Percentiles rank a stretch among this genome's conserved stretches.
These are phyloP conservation scores for Coleophora flavipennella DNA, from an alignment of 2,888 invertebrate genomes.

Conservation along the genomic window DNA sequence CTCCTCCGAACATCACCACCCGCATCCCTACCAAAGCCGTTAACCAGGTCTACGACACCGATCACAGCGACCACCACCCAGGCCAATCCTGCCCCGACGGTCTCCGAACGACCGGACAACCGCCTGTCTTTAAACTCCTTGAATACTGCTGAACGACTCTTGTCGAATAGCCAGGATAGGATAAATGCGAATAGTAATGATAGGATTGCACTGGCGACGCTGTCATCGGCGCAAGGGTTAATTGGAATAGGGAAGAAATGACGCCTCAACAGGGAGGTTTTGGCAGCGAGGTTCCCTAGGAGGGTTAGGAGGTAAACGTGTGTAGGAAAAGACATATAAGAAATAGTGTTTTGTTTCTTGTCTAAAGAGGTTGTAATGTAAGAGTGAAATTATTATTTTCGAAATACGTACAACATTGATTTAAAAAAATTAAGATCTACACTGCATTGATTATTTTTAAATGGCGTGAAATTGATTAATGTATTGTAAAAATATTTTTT, in stretches of 20 bases:
- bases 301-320: conserved; percentile 44
- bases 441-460: no score
- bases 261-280: conserved; percentile 49
- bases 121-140: conserved; percentile 39
- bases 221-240: conserved; percentile 55
- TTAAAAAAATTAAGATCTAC: no score
- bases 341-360: no score
- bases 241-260: conserved; percentile 64
- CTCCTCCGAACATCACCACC: conserved; percentile 55
- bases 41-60: conserved; percentile 46
- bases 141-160: conserved; percentile 41
- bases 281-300: conserved; percentile 37
- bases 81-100: conserved; percentile 15
- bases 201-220: conserved; percentile 45
- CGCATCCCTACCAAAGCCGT: conserved; percentile 35
- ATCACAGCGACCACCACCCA: conserved; percentile 24
- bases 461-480: no score
- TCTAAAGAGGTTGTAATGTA: no score
- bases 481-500: no score
- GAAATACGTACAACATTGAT: no score
- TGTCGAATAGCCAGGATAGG: conserved; percentile 30
- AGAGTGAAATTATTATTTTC: no score
- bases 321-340: no score
- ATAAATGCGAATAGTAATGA: conserved; percentile 30
- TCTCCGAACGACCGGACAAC: conserved; percentile 27